Percentiles rank a stretch among this genome's conserved stretches.
These are phyloP conservation scores for Alosa sapidissima DNA, from an alignment of 2,797 vertebrate species.

Conservation along the genomic window DNA sequence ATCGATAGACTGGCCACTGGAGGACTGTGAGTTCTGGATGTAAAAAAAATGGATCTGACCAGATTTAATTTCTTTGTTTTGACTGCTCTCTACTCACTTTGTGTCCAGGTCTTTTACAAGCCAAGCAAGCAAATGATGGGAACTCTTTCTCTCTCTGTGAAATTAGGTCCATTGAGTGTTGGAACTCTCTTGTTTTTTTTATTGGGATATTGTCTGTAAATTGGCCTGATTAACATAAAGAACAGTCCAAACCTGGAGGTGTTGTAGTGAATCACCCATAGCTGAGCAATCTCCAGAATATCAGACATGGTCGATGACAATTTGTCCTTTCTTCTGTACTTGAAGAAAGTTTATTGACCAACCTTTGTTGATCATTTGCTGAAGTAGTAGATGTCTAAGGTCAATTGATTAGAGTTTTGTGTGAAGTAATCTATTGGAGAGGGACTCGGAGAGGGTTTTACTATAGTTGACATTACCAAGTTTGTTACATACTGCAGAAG, in stretches of 20 bases:
- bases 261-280: not conserved
- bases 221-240: not conserved
- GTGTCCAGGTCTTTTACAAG: not conserved
- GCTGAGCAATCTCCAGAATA: not conserved
- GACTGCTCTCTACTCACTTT: constrained; percentile 11
- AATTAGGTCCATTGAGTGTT: not conserved
- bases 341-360: not conserved
- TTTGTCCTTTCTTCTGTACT: not conserved
- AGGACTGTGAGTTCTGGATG: constrained; percentile 26
- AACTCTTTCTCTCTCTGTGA: not conserved
- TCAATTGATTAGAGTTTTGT: not conserved
- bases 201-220: not conserved
- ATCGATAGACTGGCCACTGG: constrained; percentile 28
- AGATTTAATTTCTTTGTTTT: constrained; percentile 37
- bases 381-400: not conserved
- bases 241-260: not conserved
- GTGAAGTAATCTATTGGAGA: not conserved
- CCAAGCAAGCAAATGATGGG: not conserved
- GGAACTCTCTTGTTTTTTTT: not conserved
- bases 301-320: not conserved
- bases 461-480: not conserved
- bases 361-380: not conserved
- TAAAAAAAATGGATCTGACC: constrained; percentile 32
- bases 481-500: not conserved
- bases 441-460: not conserved